phyloP scores from a whole-genome alignment of 2,113 vertebrate species.

The Microtus ochrogaster region DNA sequence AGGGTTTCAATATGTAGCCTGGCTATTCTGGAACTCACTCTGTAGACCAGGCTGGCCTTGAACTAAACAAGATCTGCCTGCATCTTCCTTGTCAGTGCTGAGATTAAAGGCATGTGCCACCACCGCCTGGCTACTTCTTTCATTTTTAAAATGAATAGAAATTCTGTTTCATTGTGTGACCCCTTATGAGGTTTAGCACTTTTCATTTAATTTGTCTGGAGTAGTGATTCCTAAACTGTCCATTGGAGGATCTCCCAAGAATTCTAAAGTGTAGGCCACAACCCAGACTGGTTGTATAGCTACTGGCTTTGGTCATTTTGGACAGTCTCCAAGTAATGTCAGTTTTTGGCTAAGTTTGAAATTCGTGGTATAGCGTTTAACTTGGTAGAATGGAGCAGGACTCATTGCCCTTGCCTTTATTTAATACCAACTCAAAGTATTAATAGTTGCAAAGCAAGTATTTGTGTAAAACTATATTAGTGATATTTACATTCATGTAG shows the following conservation, averaged over 20 bases:
- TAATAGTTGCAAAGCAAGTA: background rate
- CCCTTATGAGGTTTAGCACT: background rate
- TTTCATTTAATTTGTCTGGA: conserved; percentile 18
- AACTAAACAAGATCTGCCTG: too few relatives aligned
- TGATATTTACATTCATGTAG: background rate
- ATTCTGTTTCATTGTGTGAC: background rate
- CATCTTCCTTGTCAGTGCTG: too few relatives aligned
- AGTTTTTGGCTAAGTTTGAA: background rate
- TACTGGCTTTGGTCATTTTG: conserved; percentile 2
- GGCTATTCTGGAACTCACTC: too few relatives aligned
- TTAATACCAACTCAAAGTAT: background rate
- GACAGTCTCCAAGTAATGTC: background rate
- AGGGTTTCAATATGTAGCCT: too few relatives aligned
- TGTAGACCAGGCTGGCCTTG: too few relatives aligned
- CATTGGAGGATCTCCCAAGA: background rate
- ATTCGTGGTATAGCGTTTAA: background rate
- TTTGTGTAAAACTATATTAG: background rate
- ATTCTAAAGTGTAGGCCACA: background rate
- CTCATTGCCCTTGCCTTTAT: background rate
- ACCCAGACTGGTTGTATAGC: background rate
- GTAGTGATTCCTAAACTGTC: background rate
- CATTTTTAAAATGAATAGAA: conserved; percentile 43
- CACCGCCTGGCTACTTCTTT: background rate
- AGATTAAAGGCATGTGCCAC: too few relatives aligned
- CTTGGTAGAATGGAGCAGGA: background rate